Evolutionary conservation across 2,113 vertebrate genomes (phyloP).

Genomic region (Aptenodytes forsteri): DNA sequence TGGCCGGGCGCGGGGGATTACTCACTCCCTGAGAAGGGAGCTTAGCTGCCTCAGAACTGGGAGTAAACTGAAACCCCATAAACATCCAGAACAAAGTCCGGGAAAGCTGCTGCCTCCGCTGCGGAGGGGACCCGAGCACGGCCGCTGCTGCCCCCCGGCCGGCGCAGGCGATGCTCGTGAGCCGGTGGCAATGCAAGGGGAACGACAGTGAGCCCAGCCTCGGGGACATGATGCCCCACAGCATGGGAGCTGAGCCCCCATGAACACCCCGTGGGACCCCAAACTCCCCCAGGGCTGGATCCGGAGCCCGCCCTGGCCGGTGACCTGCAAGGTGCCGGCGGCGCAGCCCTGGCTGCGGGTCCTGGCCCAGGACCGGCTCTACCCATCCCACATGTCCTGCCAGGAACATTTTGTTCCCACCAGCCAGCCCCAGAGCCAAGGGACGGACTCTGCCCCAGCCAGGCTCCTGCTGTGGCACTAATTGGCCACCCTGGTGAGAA

Average conservation of each 20-base stretch:
- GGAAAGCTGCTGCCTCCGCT: neutral
- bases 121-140: accelerated
- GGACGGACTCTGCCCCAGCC: constrained; percentile 28
- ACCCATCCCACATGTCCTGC: neutral
- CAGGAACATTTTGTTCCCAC: constrained; percentile 54
- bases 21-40: neutral
- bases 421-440: neutral
- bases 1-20: neutral
- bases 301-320: accelerated
- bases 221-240: accelerated
- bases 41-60: constrained; percentile 14
- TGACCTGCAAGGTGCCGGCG: neutral
- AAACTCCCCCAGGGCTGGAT: accelerated
- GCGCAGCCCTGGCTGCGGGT: neutral
- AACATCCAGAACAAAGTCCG: constrained; percentile 22
- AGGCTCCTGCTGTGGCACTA: constrained; percentile 64
- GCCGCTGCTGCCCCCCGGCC: neutral
- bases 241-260: neutral
- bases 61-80: constrained; percentile 32
- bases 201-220: neutral
- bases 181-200: accelerated
- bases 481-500: constrained; percentile 55
- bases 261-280: accelerated
- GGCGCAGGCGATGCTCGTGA: accelerated
- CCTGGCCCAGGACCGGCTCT: neutral